These are phyloP conservation scores for Strigamia crassipes DNA, from an alignment of 2,888 invertebrate species.

Conservation along the genomic window DNA sequence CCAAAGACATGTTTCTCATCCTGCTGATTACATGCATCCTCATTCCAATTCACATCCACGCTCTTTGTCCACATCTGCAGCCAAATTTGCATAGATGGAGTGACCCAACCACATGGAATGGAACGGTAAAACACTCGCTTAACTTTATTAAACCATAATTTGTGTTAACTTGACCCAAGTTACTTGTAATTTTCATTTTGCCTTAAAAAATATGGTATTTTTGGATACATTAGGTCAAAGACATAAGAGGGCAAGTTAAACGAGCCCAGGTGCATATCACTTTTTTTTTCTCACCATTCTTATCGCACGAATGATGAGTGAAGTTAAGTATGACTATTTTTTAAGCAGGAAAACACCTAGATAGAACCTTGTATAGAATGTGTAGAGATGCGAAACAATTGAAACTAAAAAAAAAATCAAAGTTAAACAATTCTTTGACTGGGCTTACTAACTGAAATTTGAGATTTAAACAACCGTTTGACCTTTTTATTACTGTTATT, in stretches of 20 bases:
- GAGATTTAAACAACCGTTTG: neutral
- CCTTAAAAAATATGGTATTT: neutral
- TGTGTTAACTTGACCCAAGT: too few relatives aligned
- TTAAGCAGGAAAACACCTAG: neutral
- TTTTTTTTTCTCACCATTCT: constrained; percentile 11
- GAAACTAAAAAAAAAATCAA: neutral
- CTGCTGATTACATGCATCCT: neutral
- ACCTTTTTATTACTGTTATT: neutral
- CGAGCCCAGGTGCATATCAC: neutral
- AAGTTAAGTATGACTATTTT: constrained; percentile 10
- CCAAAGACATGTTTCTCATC: neutral
- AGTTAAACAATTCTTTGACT: neutral
- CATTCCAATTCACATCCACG: neutral
- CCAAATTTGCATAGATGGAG: constrained; percentile 25
- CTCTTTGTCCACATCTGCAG: neutral
- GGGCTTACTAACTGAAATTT: neutral
- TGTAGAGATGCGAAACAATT: neutral
- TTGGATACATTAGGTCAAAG: neutral
- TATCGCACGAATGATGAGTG: constrained; percentile 10
- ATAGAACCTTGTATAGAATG: neutral
- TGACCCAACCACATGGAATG: constrained; percentile 27
- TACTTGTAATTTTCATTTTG: too few relatives aligned
- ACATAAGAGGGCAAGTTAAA: neutral
- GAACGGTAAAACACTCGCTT: neutral
- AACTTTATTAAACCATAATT: too few relatives aligned